A percentile compares a stretch with the other conserved stretches of the same genome.
phyloP scores from a whole-genome alignment of 1,140 invertebrate species.

The Ostrea denselamellosa region DNA sequence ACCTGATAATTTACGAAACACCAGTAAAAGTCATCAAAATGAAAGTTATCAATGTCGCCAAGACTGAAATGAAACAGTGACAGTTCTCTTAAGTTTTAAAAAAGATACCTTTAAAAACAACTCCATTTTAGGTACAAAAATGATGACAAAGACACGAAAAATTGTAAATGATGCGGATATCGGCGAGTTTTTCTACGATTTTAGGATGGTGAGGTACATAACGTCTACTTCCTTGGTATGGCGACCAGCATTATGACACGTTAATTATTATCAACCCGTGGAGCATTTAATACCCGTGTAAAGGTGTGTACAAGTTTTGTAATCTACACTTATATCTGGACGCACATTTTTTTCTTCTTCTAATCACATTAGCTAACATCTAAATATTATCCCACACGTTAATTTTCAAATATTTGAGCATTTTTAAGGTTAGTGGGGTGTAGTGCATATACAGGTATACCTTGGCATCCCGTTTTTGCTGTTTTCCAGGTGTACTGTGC shows the following conservation, averaged over 20 bases:
- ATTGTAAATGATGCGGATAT: not conserved
- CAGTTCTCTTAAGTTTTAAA: not conserved
- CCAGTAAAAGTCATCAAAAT: not conserved
- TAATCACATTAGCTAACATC: not conserved
- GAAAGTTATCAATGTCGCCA: not conserved
- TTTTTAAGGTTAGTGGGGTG: not conserved
- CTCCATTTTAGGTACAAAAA: not conserved
- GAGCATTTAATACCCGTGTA: not conserved
- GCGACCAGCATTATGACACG: not conserved
- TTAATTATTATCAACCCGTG: not conserved
- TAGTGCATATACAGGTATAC: not conserved
- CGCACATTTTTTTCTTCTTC: not conserved
- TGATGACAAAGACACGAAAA: not conserved
- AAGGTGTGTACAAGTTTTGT: not conserved
- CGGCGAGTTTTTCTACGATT: not conserved
- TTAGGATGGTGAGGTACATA: not conserved
- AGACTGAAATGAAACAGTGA: not conserved
- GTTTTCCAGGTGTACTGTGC: not conserved
- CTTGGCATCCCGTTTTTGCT: not conserved
- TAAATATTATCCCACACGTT: not conserved
- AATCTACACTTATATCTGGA: not conserved
- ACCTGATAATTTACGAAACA: constrained; percentile 2
- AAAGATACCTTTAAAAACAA: not conserved
- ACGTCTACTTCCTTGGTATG: not conserved
- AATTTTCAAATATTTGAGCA: not conserved